Percentiles rank a stretch among this genome's conserved stretches.
These are phyloP conservation scores for Picathartes gymnocephalus DNA, from an alignment of 2,113 vertebrate species.

Conservation along the genomic window DNA sequence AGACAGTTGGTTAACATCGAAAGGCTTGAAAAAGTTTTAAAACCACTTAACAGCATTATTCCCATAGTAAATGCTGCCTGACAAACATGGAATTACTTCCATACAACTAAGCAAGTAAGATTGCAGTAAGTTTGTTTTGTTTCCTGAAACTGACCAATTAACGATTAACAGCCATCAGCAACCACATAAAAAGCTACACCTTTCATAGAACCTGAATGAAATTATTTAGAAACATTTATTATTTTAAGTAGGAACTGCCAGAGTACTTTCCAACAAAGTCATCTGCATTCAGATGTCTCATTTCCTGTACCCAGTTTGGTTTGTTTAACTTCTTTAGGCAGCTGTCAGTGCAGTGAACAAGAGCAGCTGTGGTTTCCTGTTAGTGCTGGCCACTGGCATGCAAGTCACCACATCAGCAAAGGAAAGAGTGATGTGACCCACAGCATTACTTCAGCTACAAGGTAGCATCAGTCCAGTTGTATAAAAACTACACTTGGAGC, in stretches of 20 bases:
- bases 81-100: neutral
- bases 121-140: neutral
- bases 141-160: neutral
- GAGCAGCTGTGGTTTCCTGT: conserved; percentile 63
- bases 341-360: conserved; percentile 34
- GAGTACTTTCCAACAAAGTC: neutral
- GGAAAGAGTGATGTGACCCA: neutral
- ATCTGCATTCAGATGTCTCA: neutral
- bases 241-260: neutral
- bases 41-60: neutral
- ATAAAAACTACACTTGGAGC: neutral
- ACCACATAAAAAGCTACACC: neutral
- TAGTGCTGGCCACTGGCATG: neutral
- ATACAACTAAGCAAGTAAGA: neutral
- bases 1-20: neutral
- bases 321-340: conserved; percentile 31
- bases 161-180: neutral
- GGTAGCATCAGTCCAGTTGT: neutral
- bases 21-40: neutral
- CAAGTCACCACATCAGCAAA: neutral
- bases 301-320: conserved; percentile 14
- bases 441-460: neutral
- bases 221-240: neutral
- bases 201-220: neutral
- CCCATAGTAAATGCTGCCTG: neutral